These are phyloP conservation scores for Monoplex corrugatus DNA, from an alignment of 2,888 invertebrate genomes.

Conservation along the genomic window DNA sequence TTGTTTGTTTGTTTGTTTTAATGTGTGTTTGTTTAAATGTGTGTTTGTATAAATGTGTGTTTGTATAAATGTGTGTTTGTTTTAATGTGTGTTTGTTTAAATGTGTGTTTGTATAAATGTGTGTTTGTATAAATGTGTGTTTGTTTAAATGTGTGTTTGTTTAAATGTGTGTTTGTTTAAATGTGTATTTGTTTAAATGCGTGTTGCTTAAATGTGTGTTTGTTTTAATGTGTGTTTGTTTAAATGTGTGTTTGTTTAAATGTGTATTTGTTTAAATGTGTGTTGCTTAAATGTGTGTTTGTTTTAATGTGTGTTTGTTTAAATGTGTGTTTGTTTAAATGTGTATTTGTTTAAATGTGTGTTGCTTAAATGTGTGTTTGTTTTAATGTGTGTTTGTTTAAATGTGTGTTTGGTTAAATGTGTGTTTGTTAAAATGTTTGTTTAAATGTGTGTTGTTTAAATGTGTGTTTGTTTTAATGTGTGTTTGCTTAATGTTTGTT, in stretches of 20 bases:
- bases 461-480: neutral
- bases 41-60: neutral
- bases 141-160: conserved; percentile 9
- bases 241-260: neutral
- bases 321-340: conserved; percentile 13
- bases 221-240: neutral
- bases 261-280: neutral
- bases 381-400: neutral
- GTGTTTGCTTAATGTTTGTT: conserved; percentile 21
- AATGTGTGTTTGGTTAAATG: no score
- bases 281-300: neutral
- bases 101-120: neutral
- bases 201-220: neutral
- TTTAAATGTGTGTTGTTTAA: no score
- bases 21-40: neutral
- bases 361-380: conserved; percentile 1
- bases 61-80: neutral
- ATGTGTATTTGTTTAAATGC: neutral
- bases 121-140: neutral
- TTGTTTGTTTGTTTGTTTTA: neutral
- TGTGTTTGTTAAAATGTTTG: no score
- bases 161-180: neutral
- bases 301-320: conserved; percentile 8
- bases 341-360: conserved; percentile 27
- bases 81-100: neutral